Evolutionary conservation across 2,888 invertebrate genomes (phyloP).

Genomic region (Silvanus unidentatus): DNA sequence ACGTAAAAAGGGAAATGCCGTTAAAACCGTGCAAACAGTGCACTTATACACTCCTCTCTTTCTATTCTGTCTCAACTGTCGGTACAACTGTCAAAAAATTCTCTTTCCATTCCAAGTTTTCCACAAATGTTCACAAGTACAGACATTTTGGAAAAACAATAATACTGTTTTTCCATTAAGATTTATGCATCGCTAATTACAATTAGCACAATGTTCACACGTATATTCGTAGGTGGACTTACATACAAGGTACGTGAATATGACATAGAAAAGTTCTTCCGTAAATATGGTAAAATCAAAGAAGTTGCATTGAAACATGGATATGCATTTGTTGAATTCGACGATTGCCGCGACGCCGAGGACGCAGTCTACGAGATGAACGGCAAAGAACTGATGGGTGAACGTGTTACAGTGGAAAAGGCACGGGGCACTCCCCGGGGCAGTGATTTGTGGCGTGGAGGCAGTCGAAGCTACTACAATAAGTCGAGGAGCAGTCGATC

Average conservation of each 20-base stretch:
- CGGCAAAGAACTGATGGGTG: constrained; percentile 92
- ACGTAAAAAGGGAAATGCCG: too few species aligned
- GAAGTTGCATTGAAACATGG: constrained; percentile 96
- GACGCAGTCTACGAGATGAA: constrained; percentile 98
- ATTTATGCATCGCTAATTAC: too few species aligned
- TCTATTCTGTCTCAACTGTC: too few species aligned
- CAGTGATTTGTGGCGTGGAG: constrained; percentile 65
- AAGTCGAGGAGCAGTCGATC: constrained; percentile 50
- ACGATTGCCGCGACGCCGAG: constrained; percentile 95
- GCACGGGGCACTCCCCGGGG: constrained; percentile 69
- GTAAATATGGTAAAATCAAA: constrained; percentile 87
- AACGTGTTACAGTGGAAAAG: constrained; percentile 83
- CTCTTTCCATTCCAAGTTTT: too few species aligned
- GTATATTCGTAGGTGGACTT: constrained; percentile 80
- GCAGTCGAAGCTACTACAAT: constrained; percentile 16
- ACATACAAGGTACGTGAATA: constrained; percentile 84
- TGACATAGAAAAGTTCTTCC: constrained; percentile 94
- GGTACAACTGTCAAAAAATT: too few species aligned
- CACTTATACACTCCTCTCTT: too few species aligned
- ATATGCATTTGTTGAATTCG: constrained; percentile 98
- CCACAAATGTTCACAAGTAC: too few species aligned
- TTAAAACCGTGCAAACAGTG: too few species aligned
- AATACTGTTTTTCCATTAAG: too few species aligned
- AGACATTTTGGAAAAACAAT: too few species aligned
- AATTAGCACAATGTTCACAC: constrained; percentile 56